Percentiles rank a stretch among this genome's conserved stretches.
Evolutionary conservation across 2,113 vertebrate species (phyloP).

Genomic region (Entelurus aequoreus): DNA sequence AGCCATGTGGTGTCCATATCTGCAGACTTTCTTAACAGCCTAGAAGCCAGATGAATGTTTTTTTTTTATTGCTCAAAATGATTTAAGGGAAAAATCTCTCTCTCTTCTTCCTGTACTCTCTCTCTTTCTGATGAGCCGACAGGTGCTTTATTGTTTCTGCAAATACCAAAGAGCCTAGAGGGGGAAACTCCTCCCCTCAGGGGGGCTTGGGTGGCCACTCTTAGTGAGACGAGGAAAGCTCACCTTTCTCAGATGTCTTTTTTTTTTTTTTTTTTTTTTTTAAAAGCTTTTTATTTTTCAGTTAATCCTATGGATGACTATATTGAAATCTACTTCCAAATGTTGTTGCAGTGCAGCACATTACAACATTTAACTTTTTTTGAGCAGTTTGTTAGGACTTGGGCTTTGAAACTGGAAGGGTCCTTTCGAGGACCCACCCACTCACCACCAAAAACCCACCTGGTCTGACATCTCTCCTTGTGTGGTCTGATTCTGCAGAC

Average conservation of each 20-base stretch:
- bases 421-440: no score
- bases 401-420: no score
- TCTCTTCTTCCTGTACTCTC: background rate
- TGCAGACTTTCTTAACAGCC: slow-evolving; percentile 28
- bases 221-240: slow-evolving; percentile 24
- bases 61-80: slow-evolving; percentile 31
- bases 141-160: slow-evolving; percentile 69
- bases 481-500: no score
- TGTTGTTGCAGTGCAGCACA: no score
- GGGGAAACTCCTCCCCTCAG: slow-evolving; percentile 58
- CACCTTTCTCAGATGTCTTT: slow-evolving; percentile 20
- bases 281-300: background rate
- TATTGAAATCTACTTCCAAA: no score
- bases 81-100: slow-evolving; percentile 41
- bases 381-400: no score
- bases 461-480: no score
- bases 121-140: slow-evolving; percentile 37
- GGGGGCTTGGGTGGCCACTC: slow-evolving; percentile 39
- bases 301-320: background rate
- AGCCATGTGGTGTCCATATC: slow-evolving; percentile 37
- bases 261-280: no score
- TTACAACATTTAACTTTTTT: no score
- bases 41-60: slow-evolving; percentile 44
- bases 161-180: slow-evolving; percentile 60
- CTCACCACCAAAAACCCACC: no score